Base-by-base conservation (phyloP, 2,797 vertebrate genomes). In the Anas bernieri region DNA sequence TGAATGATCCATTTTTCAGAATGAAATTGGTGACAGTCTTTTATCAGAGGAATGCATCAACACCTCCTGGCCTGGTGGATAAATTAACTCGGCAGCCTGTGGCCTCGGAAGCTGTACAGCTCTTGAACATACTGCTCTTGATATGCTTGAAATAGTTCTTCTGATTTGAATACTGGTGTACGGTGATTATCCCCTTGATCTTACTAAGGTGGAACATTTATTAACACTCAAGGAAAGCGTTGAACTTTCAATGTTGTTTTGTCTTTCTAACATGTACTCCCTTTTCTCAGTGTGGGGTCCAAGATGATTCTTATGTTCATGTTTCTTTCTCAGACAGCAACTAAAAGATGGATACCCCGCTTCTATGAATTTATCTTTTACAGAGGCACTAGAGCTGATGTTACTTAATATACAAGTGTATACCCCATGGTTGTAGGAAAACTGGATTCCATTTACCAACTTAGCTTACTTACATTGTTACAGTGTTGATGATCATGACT, bases 21-120 rank as follows among this genome's bases (percentile, higher is more conserved):
- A 66, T 63, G 76, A 67, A 70, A 67, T 89, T 77, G n/a, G 59
- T 69, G 73, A 31, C 66, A 58, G n/a, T 73, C 39, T 9, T 83
- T 86, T 83, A 37, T 88, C 50, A 75, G 82, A 70, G 28, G 25
- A 95, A 45, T 76, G n/a, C 46, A 64, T 91, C 61, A 91, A 18
- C 17, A 17, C 78, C n/a, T 80, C 39, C 33, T 83, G 74, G 37
- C 55, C 70, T 77, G 48, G 15, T 70, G 55, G 66, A 31, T 81
- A 43, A 81, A 76, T 75, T 41, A 45, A 35, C 43, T 82, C 14
- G 39, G 22, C 30, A 76, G 26, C 50, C 45, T 39, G 58, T 84
- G 86, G 62, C 33, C 69, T 15, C 26, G 72, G 50, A 58, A 83
- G 31, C 66, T 86, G n/a, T 54, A 30, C n/a, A 48, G 7, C 43